Evolutionary conservation across 2,113 vertebrate species (phyloP).

Genomic region (Thalassoma bifasciatum): DNA sequence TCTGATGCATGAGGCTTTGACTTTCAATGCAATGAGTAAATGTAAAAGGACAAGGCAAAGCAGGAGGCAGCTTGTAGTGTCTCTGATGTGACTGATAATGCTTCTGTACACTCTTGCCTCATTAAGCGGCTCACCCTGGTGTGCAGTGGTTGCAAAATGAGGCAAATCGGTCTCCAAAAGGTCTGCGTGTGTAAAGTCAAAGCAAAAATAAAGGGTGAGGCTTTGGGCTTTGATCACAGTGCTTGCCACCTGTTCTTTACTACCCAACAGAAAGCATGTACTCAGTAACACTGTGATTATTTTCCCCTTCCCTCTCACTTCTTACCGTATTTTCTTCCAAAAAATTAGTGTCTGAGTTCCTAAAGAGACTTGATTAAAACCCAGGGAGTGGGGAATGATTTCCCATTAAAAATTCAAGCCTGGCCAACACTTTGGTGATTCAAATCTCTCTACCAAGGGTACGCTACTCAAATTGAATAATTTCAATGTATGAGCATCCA

Average conservation of each 20-base stretch:
- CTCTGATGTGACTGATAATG: slow-evolving; percentile 47
- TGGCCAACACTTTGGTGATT: slow-evolving; percentile 73
- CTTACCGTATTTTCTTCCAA: slow-evolving; percentile 68
- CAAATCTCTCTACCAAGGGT: slow-evolving; percentile 57
- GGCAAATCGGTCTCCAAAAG: slow-evolving; percentile 22
- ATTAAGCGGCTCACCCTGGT: slow-evolving; percentile 39
- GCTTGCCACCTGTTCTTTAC: slow-evolving; percentile 38
- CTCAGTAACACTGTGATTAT: slow-evolving; percentile 62
- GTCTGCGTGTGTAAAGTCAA: slow-evolving; percentile 23
- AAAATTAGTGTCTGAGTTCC: slow-evolving; percentile 70
- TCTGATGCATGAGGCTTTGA: slow-evolving; percentile 17
- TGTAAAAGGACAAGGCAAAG: slow-evolving; percentile 34
- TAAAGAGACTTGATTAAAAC: slow-evolving; percentile 77
- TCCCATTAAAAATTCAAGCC: slow-evolving; percentile 74
- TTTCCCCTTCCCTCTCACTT: slow-evolving; percentile 58
- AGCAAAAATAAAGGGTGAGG: slow-evolving; percentile 16
- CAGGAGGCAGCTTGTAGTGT: slow-evolving; percentile 20
- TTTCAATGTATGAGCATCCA: slow-evolving; percentile 54
- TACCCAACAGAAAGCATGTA: slow-evolving; percentile 60
- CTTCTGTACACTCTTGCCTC: slow-evolving; percentile 24
- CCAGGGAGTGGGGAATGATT: slow-evolving; percentile 72
- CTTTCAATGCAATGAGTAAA: slow-evolving; percentile 36
- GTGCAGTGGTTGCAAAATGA: slow-evolving; percentile 34
- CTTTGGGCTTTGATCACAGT: slow-evolving; percentile 52
- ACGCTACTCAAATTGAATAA: slow-evolving; percentile 68